Evolutionary conservation across 2,113 vertebrate species (phyloP), one percentile per base, ranked within the genome.

Genomic region (Halichoerus grypus): DNA sequence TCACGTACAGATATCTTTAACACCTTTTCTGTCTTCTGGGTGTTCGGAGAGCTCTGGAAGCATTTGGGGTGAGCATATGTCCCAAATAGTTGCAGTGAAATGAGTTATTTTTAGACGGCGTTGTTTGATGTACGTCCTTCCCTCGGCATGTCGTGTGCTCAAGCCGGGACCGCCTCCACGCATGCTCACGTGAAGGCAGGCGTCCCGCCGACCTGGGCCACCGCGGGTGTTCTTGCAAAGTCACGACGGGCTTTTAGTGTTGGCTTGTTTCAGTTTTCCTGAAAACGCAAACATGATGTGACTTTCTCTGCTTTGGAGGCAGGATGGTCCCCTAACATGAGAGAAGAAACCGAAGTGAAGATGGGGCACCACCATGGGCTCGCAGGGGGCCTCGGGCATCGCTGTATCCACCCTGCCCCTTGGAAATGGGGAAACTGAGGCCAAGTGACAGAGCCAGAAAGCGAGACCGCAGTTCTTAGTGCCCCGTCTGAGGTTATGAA

Each of bases 71-170:
- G 87, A 26, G 19, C 53, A 2, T 22, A 5, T 28, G 61, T 46
- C 92, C n/a, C 28, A 22, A 5, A 42, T 0, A 36, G 82, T 12
- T 1, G 5, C 9, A 5, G 39, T 9, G 9, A 28, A 57, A 28
- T 12, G 39, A 36, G 16, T 3, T 53, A 10, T 22, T 42, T 91
- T 53, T 7, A 33, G 26, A 15, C 0, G 3, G 42, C 31, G 49
- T 49, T 28, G 1, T 39, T 15, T 33, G 85, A 14, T 8, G 36
- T 18, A 0, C 26, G 39, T 28, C 10, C 31, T 46, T 28, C 69
- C 33, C 0, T 0, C 28, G 10, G 7, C 0, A 8, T 7, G 3
- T 3, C 13, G 39, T 3, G 14, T 9, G 51, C 39, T 51, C 39
- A 1, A 28, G 67, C 28, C n/a, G 10, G 36, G 14, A 26, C 33